These are phyloP conservation scores for Adela reaumurella DNA, from an alignment of 2,888 invertebrate genomes.

Conservation along the genomic window DNA sequence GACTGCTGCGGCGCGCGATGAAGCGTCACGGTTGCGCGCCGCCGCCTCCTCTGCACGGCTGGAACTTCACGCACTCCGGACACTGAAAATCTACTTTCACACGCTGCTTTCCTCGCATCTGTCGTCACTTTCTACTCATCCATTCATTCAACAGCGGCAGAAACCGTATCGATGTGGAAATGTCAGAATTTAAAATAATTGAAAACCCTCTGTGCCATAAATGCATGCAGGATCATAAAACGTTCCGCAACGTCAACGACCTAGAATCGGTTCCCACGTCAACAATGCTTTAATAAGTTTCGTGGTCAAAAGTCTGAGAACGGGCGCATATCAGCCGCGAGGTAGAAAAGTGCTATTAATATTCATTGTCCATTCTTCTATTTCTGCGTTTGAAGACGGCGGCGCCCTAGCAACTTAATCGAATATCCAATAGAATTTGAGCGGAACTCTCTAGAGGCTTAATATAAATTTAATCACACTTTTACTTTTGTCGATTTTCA, in stretches of 20 bases:
- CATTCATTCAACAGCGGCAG: too few relatives aligned
- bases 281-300: not conserved
- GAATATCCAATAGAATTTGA: not conserved
- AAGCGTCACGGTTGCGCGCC: constrained; percentile 31
- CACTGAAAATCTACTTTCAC: constrained; percentile 34
- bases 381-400: too few relatives aligned
- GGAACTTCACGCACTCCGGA: constrained; percentile 13
- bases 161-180: too few relatives aligned
- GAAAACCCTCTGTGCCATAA: too few relatives aligned
- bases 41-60: constrained; percentile 19
- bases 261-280: not conserved
- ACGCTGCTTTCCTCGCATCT: constrained; percentile 12
- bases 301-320: not conserved
- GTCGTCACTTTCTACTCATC: too few relatives aligned
- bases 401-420: too few relatives aligned
- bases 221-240: too few relatives aligned
- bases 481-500: not conserved
- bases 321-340: not conserved
- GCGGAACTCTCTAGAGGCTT: not conserved
- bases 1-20: constrained; percentile 22
- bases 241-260: not conserved
- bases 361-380: too few relatives aligned
- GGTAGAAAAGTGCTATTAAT: too few relatives aligned
- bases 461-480: not conserved
- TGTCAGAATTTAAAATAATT: too few relatives aligned